phyloP scores from a whole-genome alignment of 2,888 invertebrate species.

The Amphipoea lucens region DNA sequence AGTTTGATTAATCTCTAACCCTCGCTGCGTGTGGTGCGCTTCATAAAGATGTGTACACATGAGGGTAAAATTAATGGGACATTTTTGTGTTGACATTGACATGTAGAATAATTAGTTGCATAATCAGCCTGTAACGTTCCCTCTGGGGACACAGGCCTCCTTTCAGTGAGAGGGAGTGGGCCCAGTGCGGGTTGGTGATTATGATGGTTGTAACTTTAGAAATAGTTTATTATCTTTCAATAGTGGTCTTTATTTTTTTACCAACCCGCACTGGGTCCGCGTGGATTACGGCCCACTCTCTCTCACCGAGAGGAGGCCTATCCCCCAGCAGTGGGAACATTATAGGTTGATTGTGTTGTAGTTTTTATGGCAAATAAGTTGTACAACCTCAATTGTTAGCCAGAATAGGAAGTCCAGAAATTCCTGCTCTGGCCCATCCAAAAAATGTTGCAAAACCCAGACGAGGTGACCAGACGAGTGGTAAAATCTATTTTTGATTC shows the following conservation, averaged over 20 bases:
- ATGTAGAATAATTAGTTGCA: not conserved
- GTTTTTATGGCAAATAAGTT: not conserved
- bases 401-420: too few species aligned
- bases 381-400: not conserved
- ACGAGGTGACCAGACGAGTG: not conserved
- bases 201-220: not conserved
- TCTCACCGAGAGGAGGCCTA: too few species aligned
- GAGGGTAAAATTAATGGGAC: slow-evolving; percentile 4
- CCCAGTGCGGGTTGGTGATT: not conserved
- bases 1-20: slow-evolving; percentile 69
- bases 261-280: too few species aligned
- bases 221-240: not conserved
- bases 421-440: not conserved
- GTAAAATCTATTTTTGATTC: not conserved
- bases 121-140: not conserved
- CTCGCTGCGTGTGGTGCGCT: slow-evolving; percentile 45
- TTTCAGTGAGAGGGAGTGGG: not conserved
- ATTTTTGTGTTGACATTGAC: not conserved
- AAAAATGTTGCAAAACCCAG: not conserved
- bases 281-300: too few species aligned
- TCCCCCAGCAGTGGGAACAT: too few species aligned
- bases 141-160: not conserved
- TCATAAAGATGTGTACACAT: slow-evolving; percentile 39
- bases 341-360: too few species aligned
- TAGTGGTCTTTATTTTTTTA: not conserved